These are phyloP conservation scores for Craterocephalus amniculus DNA, from an alignment of 2,797 vertebrate genomes.

Conservation along the genomic window DNA sequence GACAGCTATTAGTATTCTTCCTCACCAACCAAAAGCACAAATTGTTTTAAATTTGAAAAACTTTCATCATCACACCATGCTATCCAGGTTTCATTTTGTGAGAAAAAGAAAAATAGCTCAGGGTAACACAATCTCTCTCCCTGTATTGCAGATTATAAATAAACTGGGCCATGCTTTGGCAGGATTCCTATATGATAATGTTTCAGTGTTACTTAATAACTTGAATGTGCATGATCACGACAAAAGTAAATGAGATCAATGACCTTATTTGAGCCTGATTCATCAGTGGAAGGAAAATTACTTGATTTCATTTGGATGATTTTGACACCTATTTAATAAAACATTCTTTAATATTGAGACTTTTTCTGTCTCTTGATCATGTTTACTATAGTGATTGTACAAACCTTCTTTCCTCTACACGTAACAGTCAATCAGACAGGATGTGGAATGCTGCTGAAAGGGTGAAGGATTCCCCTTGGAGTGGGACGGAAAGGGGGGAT, in stretches of 20 bases:
- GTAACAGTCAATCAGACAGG: slow-evolving; percentile 52
- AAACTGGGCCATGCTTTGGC: slow-evolving; percentile 15
- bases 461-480: slow-evolving; percentile 66
- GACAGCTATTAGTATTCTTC: slow-evolving; percentile 29
- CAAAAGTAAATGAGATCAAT: slow-evolving; percentile 27
- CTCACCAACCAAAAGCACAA: slow-evolving; percentile 22
- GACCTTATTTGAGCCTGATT: slow-evolving; percentile 9
- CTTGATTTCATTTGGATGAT: neutral
- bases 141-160: slow-evolving; percentile 26
- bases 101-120: neutral
- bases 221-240: slow-evolving; percentile 39
- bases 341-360: no score
- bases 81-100: neutral
- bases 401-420: neutral
- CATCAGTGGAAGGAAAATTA: neutral
- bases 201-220: slow-evolving; percentile 48
- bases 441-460: slow-evolving; percentile 59
- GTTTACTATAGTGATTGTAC: neutral
- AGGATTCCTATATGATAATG: slow-evolving; percentile 29
- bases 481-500: slow-evolving; percentile 21
- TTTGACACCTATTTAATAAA: neutral
- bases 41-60: slow-evolving; percentile 24
- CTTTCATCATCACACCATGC: slow-evolving; percentile 7
- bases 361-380: neutral
- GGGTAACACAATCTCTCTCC: neutral